Percentiles rank a stretch among this genome's conserved stretches.
These are phyloP conservation scores for Iselma pallidipennis DNA, from an alignment of 2,888 invertebrate genomes.

Conservation along the genomic window DNA sequence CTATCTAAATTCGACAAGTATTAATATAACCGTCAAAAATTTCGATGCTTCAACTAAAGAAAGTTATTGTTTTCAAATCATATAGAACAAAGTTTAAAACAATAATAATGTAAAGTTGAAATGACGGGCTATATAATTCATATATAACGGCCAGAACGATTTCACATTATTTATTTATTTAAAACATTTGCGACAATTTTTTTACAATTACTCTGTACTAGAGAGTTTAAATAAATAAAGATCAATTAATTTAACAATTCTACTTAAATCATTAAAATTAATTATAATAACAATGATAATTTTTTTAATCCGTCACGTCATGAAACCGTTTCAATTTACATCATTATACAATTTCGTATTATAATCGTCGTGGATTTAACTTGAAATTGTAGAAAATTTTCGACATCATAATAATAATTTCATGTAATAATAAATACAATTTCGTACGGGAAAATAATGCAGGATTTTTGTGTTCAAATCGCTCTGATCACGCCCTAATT, in stretches of 20 bases:
- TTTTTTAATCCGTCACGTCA: constrained; percentile 24
- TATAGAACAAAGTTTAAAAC: background rate
- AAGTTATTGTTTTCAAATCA: background rate
- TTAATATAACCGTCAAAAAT: no score
- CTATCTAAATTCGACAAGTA: no score
- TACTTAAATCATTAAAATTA: constrained; percentile 27
- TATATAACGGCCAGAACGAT: constrained; percentile 13
- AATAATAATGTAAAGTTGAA: background rate
- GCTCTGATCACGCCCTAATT: background rate
- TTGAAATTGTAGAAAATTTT: constrained; percentile 6
- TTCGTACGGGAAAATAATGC: background rate
- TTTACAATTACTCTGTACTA: constrained; percentile 16
- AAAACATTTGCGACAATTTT: constrained; percentile 5
- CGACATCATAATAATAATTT: constrained; percentile 8
- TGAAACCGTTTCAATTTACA: constrained; percentile 22
- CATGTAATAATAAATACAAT: constrained; percentile 4
- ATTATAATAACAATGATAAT: constrained; percentile 26
- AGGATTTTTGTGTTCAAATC: background rate
- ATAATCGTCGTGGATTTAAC: constrained; percentile 15
- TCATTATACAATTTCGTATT: constrained; percentile 20
- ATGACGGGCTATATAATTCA: constrained; percentile 17
- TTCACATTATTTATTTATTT: constrained; percentile 25
- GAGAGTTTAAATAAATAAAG: constrained; percentile 13
- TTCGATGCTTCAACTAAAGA: background rate
- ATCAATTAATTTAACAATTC: constrained; percentile 27